Conservation (phyloP, 2,113 vertebrate genomes). For the Oreotragus oreotragus region DNA sequence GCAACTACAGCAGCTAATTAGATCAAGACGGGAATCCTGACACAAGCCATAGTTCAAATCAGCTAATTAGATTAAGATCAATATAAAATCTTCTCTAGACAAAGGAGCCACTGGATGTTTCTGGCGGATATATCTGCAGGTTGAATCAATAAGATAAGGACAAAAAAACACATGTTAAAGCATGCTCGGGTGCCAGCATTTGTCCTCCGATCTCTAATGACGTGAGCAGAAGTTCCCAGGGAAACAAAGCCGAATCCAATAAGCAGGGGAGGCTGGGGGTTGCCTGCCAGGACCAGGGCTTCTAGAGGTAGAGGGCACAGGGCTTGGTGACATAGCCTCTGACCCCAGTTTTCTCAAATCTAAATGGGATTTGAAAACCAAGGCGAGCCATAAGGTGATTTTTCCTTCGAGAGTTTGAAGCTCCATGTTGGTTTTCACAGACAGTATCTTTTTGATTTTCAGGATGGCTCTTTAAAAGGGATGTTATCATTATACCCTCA, state of each 20-base stretch:
- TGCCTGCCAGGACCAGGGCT: fast-evolving
- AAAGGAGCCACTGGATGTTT: slow-evolving; percentile 55
- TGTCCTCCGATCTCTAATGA: slow-evolving; percentile 59
- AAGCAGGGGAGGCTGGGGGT: fast-evolving
- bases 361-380: not conserved
- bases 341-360: not conserved
- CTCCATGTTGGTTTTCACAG: not conserved
- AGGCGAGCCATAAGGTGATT: not conserved
- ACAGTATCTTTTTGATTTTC: not conserved
- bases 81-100: slow-evolving; percentile 75
- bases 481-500: too few relatives aligned
- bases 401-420: not conserved
- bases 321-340: fast-evolving
- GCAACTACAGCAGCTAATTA: slow-evolving; percentile 73
- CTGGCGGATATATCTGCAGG: slow-evolving; percentile 2
- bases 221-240: slow-evolving; percentile 53
- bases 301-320: fast-evolving
- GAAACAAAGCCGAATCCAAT: not conserved
- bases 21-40: slow-evolving; percentile 79
- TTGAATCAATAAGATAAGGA: slow-evolving; percentile 70
- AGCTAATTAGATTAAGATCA: slow-evolving; percentile 78
- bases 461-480: too few relatives aligned
- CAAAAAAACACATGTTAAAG: slow-evolving; percentile 71
- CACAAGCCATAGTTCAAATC: slow-evolving; percentile 70
- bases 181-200: not conserved